phyloP scores from a whole-genome alignment of 2,797 vertebrate genomes.

The Phrynocephalus forsythii region DNA sequence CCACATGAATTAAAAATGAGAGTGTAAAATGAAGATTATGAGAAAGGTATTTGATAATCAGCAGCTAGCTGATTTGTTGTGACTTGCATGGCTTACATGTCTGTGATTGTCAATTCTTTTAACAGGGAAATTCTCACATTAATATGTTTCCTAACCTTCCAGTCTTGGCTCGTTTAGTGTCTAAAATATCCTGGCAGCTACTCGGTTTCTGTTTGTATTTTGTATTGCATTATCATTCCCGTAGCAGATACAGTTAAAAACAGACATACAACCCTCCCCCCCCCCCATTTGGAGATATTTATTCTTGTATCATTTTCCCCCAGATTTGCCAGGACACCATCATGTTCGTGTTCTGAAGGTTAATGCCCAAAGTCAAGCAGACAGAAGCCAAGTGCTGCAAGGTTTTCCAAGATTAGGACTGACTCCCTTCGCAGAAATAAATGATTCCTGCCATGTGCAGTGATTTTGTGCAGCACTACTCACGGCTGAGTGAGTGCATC shows the following conservation, averaged over 20 bases:
- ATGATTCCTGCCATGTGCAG: constrained; percentile 86
- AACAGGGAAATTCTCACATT: constrained; percentile 57
- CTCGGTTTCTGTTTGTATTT: constrained; percentile 72
- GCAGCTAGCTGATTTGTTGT: constrained; percentile 47
- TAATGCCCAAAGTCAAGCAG: constrained; percentile 85
- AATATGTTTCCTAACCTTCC: constrained; percentile 65
- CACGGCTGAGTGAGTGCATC: constrained; percentile 84
- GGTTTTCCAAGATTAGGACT: constrained; percentile 84
- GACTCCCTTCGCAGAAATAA: constrained; percentile 85
- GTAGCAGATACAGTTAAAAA: constrained; percentile 70
- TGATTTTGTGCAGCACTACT: constrained; percentile 84
- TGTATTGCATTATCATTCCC: constrained; percentile 73
- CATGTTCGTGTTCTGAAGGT: constrained; percentile 84
- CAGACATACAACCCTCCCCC: constrained; percentile 53
- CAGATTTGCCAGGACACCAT: constrained; percentile 75
- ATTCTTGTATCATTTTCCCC: constrained; percentile 73
- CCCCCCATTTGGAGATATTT: constrained; percentile 77
- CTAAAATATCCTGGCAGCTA: constrained; percentile 65
- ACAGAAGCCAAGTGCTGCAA: constrained; percentile 83
- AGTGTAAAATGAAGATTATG: constrained; percentile 34
- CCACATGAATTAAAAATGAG: constrained; percentile 51
- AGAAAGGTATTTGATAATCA: constrained; percentile 39
- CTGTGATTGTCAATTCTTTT: constrained; percentile 59
- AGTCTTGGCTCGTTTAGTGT: constrained; percentile 67
- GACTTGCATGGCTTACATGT: constrained; percentile 61